Percentiles rank a stretch among this genome's conserved stretches.
phyloP scores from a whole-genome alignment of 2,797 vertebrate genomes.

The Taeniopygia guttata region DNA sequence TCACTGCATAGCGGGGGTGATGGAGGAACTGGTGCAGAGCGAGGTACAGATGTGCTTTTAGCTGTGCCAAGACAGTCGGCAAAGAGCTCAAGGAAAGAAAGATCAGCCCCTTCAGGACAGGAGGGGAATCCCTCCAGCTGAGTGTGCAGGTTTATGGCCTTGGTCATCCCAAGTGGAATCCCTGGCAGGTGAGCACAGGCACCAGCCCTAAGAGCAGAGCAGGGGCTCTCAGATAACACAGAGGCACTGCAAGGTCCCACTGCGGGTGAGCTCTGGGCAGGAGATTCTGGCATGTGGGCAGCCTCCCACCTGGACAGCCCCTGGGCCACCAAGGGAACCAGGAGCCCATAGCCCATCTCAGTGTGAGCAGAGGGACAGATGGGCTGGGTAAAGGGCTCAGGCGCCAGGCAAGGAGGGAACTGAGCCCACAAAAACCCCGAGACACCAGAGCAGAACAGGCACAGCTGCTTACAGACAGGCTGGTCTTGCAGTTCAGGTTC shows the following conservation, averaged over 20 bases:
- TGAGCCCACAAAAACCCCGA: not conserved
- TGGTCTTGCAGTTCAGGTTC: conserved; percentile 16
- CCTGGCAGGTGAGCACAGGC: not conserved
- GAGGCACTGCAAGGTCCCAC: not conserved
- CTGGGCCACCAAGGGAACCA: accelerated
- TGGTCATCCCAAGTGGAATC: not conserved
- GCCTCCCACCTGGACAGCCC: not conserved
- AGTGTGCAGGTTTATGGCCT: not conserved
- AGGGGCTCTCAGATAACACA: not conserved
- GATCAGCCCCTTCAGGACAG: not conserved
- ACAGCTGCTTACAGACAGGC: not conserved
- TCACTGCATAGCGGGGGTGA: not conserved
- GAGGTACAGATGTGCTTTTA: not conserved
- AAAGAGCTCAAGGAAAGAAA: not conserved
- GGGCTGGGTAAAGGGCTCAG: not conserved
- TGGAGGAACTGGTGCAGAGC: not conserved
- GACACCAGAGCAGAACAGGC: not conserved
- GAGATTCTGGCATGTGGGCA: not conserved
- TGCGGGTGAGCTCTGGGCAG: not conserved
- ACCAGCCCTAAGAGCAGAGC: not conserved
- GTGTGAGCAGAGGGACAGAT: not conserved
- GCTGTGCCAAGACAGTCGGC: not conserved
- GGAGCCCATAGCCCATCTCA: not conserved
- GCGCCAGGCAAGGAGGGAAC: not conserved
- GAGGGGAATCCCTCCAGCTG: not conserved